phyloP scores from a whole-genome alignment of 2,888 invertebrate species.

The Volucella zonaria region DNA sequence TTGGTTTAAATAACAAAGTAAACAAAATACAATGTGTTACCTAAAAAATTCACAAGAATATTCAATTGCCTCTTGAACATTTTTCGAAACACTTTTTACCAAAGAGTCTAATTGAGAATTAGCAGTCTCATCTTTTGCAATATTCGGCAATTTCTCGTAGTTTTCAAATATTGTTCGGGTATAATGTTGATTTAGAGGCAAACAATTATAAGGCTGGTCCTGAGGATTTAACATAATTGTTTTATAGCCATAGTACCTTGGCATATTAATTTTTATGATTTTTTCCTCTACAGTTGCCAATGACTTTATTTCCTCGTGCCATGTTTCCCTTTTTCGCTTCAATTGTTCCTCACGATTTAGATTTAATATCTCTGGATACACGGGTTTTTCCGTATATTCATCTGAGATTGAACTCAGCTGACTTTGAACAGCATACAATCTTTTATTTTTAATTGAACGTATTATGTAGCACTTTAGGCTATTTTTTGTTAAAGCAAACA shows the following conservation, averaged over 20 bases:
- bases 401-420: conserved; percentile 23
- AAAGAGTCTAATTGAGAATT: conserved; percentile 70
- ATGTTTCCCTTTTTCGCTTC: conserved; percentile 82
- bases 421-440: conserved; percentile 44
- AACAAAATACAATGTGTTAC: conserved; percentile 66
- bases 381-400: conserved; percentile 77
- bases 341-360: conserved; percentile 83
- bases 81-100: conserved; percentile 75
- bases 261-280: conserved; percentile 91
- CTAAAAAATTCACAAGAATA: conserved; percentile 77
- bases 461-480: neutral
- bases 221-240: conserved; percentile 86
- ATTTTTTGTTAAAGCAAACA: conserved; percentile 46
- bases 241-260: conserved; percentile 90
- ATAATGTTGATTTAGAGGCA: conserved; percentile 88
- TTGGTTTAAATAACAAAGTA: neutral
- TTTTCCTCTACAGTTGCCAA: conserved; percentile 92
- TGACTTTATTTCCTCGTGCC: conserved; percentile 85
- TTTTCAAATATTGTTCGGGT: conserved; percentile 90
- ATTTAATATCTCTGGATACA: conserved; percentile 83
- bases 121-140: conserved; percentile 12
- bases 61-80: conserved; percentile 79
- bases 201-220: conserved; percentile 86
- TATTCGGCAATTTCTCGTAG: conserved; percentile 79
- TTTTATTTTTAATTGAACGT: neutral